Evolutionary conservation across 2,797 vertebrate genomes (phyloP).

Genomic region (Lagorchestes hirsutus): DNA sequence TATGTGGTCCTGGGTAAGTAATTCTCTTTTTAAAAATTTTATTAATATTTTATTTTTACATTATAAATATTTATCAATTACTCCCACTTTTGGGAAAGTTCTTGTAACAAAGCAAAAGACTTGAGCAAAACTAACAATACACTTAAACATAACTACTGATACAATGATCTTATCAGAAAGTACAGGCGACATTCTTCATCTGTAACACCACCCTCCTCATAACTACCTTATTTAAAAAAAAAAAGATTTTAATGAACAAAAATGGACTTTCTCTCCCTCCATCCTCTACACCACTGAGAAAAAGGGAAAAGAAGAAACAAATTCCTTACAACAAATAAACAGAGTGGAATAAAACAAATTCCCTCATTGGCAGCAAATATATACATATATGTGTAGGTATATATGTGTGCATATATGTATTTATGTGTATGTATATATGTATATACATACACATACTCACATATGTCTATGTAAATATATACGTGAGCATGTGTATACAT

Average conservation of each 20-base stretch:
- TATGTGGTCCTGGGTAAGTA: neutral
- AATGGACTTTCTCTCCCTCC: too few species aligned
- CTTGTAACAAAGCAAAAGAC: neutral
- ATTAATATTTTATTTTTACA: neutral
- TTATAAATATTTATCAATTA: neutral
- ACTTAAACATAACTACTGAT: neutral
- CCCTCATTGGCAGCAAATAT: neutral
- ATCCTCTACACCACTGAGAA: too few species aligned
- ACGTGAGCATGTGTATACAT: neutral
- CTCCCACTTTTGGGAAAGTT: neutral
- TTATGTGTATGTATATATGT: rapidly evolving
- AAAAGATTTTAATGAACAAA: too few species aligned
- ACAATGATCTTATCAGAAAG: neutral
- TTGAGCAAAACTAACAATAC: neutral
- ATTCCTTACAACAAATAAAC: too few species aligned
- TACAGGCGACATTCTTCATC: neutral
- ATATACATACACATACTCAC: neutral
- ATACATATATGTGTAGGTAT: neutral
- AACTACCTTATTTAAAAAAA: too few species aligned
- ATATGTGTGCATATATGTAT: too few species aligned
- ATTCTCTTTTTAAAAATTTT: neutral
- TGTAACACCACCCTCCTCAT: too few species aligned
- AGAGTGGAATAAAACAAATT: too few species aligned
- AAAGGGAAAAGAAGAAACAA: too few species aligned
- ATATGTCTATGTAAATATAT: neutral